These are phyloP conservation scores for Rhabditoides inermis DNA, from an alignment of 2,888 invertebrate genomes.

Conservation along the genomic window DNA sequence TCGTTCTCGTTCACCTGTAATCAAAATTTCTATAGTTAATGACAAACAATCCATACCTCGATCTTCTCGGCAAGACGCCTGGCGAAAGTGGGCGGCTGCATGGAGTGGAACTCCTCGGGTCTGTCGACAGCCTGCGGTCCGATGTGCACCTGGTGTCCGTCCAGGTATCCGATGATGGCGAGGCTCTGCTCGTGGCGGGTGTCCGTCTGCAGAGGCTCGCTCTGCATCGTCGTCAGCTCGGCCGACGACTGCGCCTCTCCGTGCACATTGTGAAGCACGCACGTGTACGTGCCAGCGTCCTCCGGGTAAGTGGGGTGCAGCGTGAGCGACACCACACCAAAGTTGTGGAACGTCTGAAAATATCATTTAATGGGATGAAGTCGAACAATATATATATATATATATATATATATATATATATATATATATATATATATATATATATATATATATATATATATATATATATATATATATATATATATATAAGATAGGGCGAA, in stretches of 20 bases:
- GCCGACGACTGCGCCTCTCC: constrained; percentile 41
- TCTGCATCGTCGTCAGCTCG: constrained; percentile 39
- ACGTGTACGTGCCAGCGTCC: constrained; percentile 74
- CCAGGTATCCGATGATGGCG: constrained; percentile 79
- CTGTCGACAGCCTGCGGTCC: constrained; percentile 46
- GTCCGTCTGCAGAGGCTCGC: constrained; percentile 59
- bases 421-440: too few relatives aligned
- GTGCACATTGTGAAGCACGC: constrained; percentile 63
- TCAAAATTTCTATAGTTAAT: neutral
- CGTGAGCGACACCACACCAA: constrained; percentile 49
- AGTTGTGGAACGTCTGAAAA: constrained; percentile 41
- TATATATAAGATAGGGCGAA: neutral
- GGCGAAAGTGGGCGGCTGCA: constrained; percentile 47
- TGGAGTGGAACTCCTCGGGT: constrained; percentile 46
- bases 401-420: too few relatives aligned
- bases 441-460: too few relatives aligned
- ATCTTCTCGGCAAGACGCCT: constrained; percentile 31
- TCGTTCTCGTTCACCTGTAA: constrained; percentile 67
- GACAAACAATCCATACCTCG: constrained; percentile 20
- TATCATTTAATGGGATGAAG: neutral
- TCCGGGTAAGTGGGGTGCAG: constrained; percentile 65
- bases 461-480: neutral
- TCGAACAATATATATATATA: neutral
- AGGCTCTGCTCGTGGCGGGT: constrained; percentile 81
- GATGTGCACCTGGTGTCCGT: constrained; percentile 61